A percentile compares a stretch with the other conserved stretches of the same genome.
Conservation (phyloP, 2,113 vertebrate genomes). For the Chaetura pelagica region DNA sequence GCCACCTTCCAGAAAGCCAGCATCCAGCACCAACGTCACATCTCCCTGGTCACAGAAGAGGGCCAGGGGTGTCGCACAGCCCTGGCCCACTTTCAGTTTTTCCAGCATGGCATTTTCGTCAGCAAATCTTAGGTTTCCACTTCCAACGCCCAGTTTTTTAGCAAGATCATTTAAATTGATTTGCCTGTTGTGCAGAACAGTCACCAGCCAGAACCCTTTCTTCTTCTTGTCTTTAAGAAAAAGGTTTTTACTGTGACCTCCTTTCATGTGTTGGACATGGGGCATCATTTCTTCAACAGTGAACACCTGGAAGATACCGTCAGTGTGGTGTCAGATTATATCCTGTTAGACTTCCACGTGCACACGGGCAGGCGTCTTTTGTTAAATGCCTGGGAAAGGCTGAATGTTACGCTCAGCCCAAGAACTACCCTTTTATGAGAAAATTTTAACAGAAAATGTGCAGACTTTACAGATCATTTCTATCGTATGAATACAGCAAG, state of each 20-base stretch:
- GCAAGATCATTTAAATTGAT: conserved; percentile 89
- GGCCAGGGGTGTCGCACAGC: conserved; percentile 87
- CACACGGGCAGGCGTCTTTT: background rate
- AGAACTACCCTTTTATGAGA: background rate
- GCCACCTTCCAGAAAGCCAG: conserved; percentile 81
- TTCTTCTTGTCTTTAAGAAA: conserved; percentile 97
- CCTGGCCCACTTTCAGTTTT: conserved; percentile 88
- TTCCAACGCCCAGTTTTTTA: conserved; percentile 87
- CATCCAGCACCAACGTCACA: conserved; percentile 87
- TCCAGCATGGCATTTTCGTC: conserved; percentile 90
- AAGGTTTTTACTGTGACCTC: conserved; percentile 90
- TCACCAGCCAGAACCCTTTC: conserved; percentile 90
- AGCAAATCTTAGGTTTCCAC: conserved; percentile 90
- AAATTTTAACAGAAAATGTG: background rate
- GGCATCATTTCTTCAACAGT: conserved; percentile 97
- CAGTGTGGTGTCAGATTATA: background rate
- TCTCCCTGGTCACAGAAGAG: conserved; percentile 87
- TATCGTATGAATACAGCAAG: background rate
- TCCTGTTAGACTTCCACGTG: background rate
- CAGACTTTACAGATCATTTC: background rate
- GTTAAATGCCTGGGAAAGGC: background rate
- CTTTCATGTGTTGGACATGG: conserved; percentile 85
- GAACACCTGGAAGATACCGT: conserved; percentile 84
- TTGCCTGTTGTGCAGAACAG: conserved; percentile 84
- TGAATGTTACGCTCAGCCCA: background rate